A percentile compares a stretch with the other conserved stretches of the same genome.
Evolutionary conservation across 2,888 invertebrate species (phyloP).

Genomic region (Lepetodrilus schrolli): DNA sequence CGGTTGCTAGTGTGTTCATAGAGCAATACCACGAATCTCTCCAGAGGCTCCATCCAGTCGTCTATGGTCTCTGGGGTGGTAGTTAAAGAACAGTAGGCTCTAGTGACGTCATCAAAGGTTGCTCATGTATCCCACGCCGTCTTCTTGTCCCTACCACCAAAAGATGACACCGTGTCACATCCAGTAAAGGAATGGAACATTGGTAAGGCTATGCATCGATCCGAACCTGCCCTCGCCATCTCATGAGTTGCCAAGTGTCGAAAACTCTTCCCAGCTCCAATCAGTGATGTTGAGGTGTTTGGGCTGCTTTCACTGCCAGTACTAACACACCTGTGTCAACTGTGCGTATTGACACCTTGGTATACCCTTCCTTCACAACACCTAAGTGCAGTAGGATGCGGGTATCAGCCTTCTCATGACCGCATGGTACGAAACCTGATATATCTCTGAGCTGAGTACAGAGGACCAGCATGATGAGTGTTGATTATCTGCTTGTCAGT

Average conservation of each 20-base stretch:
- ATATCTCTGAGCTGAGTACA: not conserved
- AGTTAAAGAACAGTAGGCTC: not conserved
- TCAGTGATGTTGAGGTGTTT: no score
- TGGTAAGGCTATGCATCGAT: conserved; percentile 6
- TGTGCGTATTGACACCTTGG: no score
- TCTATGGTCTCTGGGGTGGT: not conserved
- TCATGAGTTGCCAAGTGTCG: not conserved
- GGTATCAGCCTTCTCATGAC: not conserved
- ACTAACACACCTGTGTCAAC: no score
- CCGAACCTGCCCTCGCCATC: not conserved
- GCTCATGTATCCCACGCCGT: conserved; percentile 3
- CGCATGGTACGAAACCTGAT: not conserved
- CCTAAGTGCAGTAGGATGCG: not conserved
- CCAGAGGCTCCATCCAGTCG: not conserved
- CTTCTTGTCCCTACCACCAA: not conserved
- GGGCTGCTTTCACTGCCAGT: no score
- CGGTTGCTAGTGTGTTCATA: not conserved
- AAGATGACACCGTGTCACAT: not conserved
- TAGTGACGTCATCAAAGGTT: not conserved
- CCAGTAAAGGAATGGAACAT: not conserved
- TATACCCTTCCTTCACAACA: no score
- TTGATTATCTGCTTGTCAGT: not conserved
- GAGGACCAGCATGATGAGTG: not conserved
- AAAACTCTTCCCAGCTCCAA: not conserved
- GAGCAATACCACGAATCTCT: not conserved